A percentile compares a stretch with the other conserved stretches of the same genome.
phyloP scores from a whole-genome alignment of 2,113 vertebrate species.

The Nothocercus nigrocapillus region DNA sequence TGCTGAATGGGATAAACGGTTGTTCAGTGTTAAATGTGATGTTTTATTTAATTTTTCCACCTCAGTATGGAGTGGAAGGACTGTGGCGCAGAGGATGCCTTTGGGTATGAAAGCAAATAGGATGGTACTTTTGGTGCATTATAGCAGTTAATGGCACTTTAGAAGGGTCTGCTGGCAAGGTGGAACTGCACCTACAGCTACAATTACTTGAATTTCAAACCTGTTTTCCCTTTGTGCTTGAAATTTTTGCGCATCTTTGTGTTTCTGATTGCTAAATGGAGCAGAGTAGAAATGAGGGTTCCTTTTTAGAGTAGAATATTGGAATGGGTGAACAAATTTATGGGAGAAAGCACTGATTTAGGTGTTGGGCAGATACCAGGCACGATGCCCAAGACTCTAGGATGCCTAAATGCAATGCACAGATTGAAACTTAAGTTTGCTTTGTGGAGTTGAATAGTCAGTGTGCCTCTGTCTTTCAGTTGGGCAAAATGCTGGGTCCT shows the following conservation, averaged over 20 bases:
- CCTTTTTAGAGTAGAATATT: background rate
- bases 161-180: background rate
- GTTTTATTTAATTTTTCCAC: background rate
- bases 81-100: background rate
- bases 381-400: background rate
- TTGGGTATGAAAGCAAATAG: background rate
- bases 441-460: background rate
- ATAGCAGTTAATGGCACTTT: rapidly evolving
- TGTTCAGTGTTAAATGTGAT: rapidly evolving
- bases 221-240: background rate
- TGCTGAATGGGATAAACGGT: background rate
- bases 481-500: background rate
- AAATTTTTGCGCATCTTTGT: background rate
- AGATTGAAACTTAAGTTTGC: background rate
- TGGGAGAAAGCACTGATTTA: background rate
- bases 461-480: background rate
- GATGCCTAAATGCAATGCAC: background rate
- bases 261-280: background rate
- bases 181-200: no score
- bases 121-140: rapidly evolving
- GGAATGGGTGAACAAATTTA: background rate
- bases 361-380: background rate
- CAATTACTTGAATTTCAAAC: background rate
- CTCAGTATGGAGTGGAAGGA: background rate
- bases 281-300: background rate